Evolutionary conservation across 92 coral and sea anemone genomes (phyloP).

Genomic region (Ricordea florida): DNA sequence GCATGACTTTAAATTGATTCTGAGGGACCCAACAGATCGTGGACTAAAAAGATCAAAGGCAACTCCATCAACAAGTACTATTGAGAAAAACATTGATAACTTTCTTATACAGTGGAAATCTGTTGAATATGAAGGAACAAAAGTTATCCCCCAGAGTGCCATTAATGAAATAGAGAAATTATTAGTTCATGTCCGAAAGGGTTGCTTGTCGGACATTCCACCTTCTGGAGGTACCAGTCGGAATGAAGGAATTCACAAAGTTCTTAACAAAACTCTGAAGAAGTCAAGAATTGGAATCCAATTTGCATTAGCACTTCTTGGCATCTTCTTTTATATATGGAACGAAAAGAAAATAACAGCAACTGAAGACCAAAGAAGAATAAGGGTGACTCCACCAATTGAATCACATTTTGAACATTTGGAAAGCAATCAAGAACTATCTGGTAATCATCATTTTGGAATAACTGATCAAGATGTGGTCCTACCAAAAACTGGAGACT

Average conservation of each 20-base stretch:
- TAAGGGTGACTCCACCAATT: conserved; percentile 34
- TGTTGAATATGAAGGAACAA: conserved; percentile 5
- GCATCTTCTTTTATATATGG: conserved; percentile 46
- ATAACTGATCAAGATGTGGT: neutral
- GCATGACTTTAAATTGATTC: neutral
- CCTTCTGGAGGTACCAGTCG: conserved; percentile 43
- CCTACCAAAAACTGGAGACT: neutral
- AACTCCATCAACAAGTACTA: conserved; percentile 20
- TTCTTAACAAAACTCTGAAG: conserved; percentile 26
- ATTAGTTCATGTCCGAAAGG: conserved; percentile 22
- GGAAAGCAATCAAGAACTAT: neutral
- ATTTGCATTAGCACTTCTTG: conserved; percentile 49
- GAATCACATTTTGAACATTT: neutral
- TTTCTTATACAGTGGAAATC: conserved; percentile 46
- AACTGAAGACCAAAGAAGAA: neutral
- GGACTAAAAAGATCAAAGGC: conserved; percentile 36
- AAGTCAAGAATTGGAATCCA: conserved; percentile 42
- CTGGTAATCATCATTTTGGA: neutral
- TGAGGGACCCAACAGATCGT: conserved; percentile 40
- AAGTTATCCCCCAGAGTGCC: conserved; percentile 21
- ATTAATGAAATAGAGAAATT: conserved; percentile 32
- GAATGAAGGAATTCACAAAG: conserved; percentile 47
- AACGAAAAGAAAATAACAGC: conserved; percentile 7
- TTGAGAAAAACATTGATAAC: conserved; percentile 2
- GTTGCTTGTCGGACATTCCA: conserved; percentile 46